These are phyloP conservation scores for Drosophila miranda DNA, from an alignment of 1,140 invertebrate species.

Conservation along the genomic window DNA sequence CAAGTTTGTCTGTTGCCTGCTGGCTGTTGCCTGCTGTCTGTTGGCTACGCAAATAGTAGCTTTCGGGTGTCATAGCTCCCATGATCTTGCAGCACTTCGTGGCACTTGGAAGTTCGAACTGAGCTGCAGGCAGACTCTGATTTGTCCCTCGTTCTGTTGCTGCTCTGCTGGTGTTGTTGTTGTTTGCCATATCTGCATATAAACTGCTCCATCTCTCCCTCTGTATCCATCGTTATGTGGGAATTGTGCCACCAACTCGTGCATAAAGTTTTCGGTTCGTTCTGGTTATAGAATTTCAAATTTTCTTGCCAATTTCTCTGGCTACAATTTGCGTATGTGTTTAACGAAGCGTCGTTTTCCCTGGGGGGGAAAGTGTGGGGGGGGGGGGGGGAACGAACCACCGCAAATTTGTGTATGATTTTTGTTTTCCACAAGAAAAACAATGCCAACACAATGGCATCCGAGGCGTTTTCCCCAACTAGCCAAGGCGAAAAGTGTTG, in stretches of 20 bases:
- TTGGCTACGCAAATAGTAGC: slow-evolving; percentile 66
- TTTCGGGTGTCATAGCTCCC: slow-evolving; percentile 47
- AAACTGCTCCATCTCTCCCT: too few relatives aligned
- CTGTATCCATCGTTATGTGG: slow-evolving; percentile 8
- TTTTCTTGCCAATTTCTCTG: slow-evolving; percentile 61
- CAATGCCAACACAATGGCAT: too few relatives aligned
- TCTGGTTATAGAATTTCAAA: slow-evolving; percentile 54
- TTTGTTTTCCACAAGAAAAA: slow-evolving; percentile 38
- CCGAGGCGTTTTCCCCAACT: slow-evolving; percentile 5
- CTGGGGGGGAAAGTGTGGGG: background rate
- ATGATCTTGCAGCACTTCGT: slow-evolving; percentile 64
- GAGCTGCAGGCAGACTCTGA: slow-evolving; percentile 20
- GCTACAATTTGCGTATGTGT: slow-evolving; percentile 71
- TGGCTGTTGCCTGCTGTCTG: background rate
- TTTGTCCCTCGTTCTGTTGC: slow-evolving; percentile 33
- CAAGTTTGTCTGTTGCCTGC: slow-evolving; percentile 66
- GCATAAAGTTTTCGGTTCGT: slow-evolving; percentile 45
- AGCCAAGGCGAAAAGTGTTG: slow-evolving; percentile 39
- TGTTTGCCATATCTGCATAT: slow-evolving; percentile 21
- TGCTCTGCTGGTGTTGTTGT: slow-evolving; percentile 15
- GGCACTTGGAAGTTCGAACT: slow-evolving; percentile 9
- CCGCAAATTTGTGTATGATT: slow-evolving; percentile 78
- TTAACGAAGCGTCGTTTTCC: slow-evolving; percentile 62
- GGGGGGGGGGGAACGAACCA: slow-evolving; percentile 7
- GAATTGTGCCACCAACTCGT: slow-evolving; percentile 47